phyloP scores from a whole-genome alignment of 2,888 invertebrate species.

The Liposcelis brunnea region DNA sequence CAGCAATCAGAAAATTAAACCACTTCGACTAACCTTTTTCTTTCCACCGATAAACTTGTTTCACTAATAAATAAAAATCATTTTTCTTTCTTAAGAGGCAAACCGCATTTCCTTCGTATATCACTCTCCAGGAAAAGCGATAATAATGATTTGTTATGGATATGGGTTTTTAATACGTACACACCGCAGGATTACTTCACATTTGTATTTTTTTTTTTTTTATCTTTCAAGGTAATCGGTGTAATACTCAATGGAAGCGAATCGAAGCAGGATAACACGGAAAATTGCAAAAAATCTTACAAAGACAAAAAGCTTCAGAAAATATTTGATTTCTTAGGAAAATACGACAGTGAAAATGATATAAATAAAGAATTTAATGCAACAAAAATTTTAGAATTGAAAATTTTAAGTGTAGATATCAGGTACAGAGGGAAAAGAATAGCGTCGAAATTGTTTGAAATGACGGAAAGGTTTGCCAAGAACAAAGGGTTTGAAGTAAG shows the following conservation, averaged over 20 bases:
- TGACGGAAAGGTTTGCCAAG: neutral
- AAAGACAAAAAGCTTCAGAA: constrained; percentile 2
- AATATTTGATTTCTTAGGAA: constrained; percentile 1
- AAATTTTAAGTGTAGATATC: constrained; percentile 2
- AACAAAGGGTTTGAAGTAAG: neutral
- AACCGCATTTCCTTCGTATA: no score
- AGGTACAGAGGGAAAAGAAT: neutral
- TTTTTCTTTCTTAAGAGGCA: no score
- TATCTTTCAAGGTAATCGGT: constrained; percentile 1
- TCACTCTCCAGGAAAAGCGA: no score
- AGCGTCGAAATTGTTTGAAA: neutral
- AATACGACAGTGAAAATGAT: no score
- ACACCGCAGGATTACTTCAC: no score
- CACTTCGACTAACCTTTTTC: no score
- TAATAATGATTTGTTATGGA: no score
- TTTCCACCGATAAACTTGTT: no score
- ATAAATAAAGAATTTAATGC: neutral
- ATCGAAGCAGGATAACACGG: neutral
- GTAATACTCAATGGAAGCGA: neutral
- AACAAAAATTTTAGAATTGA: neutral
- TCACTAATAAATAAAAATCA: no score
- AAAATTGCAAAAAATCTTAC: neutral
- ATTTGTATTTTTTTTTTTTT: neutral
- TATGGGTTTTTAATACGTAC: no score
- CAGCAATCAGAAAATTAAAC: no score